phyloP scores from a whole-genome alignment of 2,113 vertebrate species.

The Perca flavescens region DNA sequence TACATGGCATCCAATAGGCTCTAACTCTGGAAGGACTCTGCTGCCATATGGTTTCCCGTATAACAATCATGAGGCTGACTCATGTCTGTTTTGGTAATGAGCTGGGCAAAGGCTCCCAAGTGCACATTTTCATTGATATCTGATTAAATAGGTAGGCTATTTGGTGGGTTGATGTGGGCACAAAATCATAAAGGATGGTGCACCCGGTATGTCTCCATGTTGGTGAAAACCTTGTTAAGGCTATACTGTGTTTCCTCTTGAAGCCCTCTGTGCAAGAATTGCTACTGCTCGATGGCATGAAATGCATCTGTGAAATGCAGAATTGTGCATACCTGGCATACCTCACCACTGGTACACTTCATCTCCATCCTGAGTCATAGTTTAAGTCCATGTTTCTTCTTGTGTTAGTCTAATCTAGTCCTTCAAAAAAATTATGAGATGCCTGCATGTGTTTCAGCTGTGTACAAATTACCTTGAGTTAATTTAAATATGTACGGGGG shows the following conservation, averaged over 20 bases:
- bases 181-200: conserved; percentile 1
- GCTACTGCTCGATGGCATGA: neutral
- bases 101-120: conserved; percentile 1
- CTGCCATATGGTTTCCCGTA: conserved; percentile 41
- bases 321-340: neutral
- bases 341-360: neutral
- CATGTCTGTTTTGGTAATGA: conserved; percentile 39
- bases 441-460: neutral
- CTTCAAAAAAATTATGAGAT: neutral
- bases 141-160: conserved; percentile 3
- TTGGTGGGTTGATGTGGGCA: neutral
- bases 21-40: neutral
- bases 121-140: conserved; percentile 20
- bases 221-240: conserved; percentile 1
- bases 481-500: neutral
- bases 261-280: neutral
- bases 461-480: neutral
- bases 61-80: conserved; percentile 41
- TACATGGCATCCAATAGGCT: neutral
- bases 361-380: conserved; percentile 19
- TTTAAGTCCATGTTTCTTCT: neutral
- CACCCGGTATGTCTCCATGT: neutral
- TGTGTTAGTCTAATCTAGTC: neutral
- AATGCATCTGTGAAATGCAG: neutral
- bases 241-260: neutral